phyloP scores from a whole-genome alignment of 2,113 vertebrate genomes.

The Chloropsis hardwickii region DNA sequence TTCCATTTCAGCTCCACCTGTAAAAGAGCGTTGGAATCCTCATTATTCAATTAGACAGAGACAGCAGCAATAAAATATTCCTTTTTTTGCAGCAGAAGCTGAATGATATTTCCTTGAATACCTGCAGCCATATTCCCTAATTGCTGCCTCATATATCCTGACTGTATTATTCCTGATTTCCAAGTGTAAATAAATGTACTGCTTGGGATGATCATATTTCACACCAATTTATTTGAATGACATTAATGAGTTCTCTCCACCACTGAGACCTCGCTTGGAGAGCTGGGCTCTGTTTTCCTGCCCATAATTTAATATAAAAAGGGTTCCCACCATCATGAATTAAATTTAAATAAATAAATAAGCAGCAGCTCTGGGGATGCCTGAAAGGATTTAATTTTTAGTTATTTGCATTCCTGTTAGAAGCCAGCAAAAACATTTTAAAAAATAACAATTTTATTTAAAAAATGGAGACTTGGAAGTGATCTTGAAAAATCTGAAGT shows the following conservation, averaged over 20 bases:
- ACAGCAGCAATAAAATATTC: slow-evolving; percentile 22
- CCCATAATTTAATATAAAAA: neutral
- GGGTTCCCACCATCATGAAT: neutral
- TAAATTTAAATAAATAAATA: slow-evolving; percentile 18
- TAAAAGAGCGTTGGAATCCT: neutral
- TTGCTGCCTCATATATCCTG: slow-evolving; percentile 49
- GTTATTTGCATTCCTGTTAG: neutral
- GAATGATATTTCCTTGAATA: slow-evolving; percentile 26
- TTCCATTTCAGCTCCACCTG: slow-evolving; percentile 10
- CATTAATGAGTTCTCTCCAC: slow-evolving; percentile 55
- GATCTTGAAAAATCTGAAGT: neutral
- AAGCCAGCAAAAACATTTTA: neutral
- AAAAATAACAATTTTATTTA: neutral
- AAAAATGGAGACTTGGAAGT: neutral
- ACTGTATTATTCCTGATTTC: slow-evolving; percentile 52
- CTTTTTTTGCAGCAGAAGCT: neutral
- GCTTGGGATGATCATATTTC: slow-evolving; percentile 58
- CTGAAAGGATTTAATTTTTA: slow-evolving; percentile 1
- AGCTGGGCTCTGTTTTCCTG: neutral
- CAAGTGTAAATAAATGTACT: slow-evolving; percentile 63
- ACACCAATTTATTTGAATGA: slow-evolving; percentile 69
- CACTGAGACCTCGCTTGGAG: neutral
- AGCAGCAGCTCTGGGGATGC: neutral
- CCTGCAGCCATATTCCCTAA: slow-evolving; percentile 54
- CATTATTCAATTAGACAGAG: slow-evolving; percentile 58